Percentiles rank a stretch among this genome's conserved stretches.
These are phyloP conservation scores for Pocillopora meandrina DNA, from an alignment of 92 coral and sea anemone species.

Conservation along the genomic window DNA sequence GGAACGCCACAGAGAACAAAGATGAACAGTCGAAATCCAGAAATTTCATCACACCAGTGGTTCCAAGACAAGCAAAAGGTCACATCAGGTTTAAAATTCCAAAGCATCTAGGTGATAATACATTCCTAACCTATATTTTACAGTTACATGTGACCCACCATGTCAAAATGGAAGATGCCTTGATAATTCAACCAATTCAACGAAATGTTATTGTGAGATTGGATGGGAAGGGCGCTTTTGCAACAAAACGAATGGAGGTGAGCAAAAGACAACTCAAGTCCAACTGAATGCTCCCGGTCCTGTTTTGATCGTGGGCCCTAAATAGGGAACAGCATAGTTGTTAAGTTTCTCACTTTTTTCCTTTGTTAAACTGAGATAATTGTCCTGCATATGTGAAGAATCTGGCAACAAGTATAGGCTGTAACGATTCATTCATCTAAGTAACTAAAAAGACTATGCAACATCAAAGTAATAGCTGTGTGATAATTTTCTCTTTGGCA, in stretches of 20 bases:
- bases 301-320: too few species aligned
- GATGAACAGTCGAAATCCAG: too few species aligned
- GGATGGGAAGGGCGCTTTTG: constrained; percentile 96
- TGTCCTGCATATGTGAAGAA: too few species aligned
- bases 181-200: constrained; percentile 75
- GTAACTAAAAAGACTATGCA: too few species aligned
- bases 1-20: neutral
- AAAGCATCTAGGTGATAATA: neutral
- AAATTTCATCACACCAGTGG: too few species aligned
- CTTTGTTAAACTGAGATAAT: too few species aligned
- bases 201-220: constrained; percentile 84
- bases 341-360: too few species aligned
- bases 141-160: constrained; percentile 81
- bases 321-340: too few species aligned
- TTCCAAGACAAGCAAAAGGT: too few species aligned
- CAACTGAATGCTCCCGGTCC: too few species aligned
- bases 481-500: neutral
- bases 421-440: neutral
- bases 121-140: neutral
- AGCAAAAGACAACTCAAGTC: neutral
- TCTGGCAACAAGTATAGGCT: too few species aligned
- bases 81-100: neutral
- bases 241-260: constrained; percentile 92
- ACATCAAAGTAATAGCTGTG: neutral
- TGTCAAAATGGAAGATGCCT: constrained; percentile 88